Evolutionary conservation across 2,113 vertebrate genomes (phyloP), one percentile per base, ranked within the genome.

Genomic region (Rhea americana): DNA sequence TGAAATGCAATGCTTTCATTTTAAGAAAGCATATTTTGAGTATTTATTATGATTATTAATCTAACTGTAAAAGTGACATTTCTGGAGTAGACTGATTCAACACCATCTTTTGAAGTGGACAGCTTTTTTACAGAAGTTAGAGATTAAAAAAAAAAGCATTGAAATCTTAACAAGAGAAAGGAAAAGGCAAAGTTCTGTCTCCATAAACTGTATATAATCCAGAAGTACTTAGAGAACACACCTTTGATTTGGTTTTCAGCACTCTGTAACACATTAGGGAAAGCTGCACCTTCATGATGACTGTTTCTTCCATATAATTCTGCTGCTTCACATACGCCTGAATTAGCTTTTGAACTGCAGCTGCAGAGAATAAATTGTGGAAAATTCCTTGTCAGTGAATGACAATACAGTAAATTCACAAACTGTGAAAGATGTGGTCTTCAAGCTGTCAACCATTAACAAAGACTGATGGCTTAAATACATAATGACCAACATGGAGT

Each of bases 201-300:
- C 39, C 51, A 56, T 39, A 50, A 86, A 32, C 6, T 80, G 7
- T 20, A 5, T 48, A 41, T 61, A 63, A 80, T 56, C 35, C 26
- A 80, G 72, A 66, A 91, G 9, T 62, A 55, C 22, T 83, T 89
- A 51, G 13, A 30, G 84, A 37, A 83, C 90, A 21, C 75, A 95
- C 94, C 88, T 94, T 95, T 92, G 53, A 87, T 88, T 82, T 96
- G 87, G 22, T 95, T 91, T 70, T 96, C 96, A 76, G 93, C 70
- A 47, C 53, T 67, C 79, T 72, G 82, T 25, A 95, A 85, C 30
- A 88, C 89, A 50, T 81, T 96, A 67, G 93, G 82, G 59, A 96
- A 93, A 82, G 91, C 5, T 1, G 86, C 92, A 97, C 96, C 97
- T 96, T 98, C 94, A 6, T 95, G 78, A 55, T 93, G 95, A 63